phyloP scores from a whole-genome alignment of 2,888 invertebrate species.

The Aromia moschata region DNA sequence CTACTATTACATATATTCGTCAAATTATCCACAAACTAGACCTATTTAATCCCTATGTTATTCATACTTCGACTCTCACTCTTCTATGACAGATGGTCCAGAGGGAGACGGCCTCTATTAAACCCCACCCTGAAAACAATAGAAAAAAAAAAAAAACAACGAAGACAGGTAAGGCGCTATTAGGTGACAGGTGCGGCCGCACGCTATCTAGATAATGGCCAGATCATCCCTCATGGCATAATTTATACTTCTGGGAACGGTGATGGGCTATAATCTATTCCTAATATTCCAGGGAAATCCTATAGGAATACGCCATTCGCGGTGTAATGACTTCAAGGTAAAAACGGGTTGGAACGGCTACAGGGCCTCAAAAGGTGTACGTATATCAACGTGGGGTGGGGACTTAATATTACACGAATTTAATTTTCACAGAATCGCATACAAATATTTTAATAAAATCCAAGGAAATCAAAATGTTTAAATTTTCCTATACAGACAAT shows the following conservation, averaged over 20 bases:
- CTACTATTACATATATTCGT: not conserved
- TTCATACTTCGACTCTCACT: conserved; percentile 2
- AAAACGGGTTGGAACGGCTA: too few relatives aligned
- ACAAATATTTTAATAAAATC: too few relatives aligned
- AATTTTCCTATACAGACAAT: too few relatives aligned
- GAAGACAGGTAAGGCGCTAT: conserved; percentile 34
- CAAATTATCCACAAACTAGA: not conserved
- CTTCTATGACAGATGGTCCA: conserved; percentile 35
- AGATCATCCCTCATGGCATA: conserved; percentile 33
- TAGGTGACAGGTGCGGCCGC: conserved; percentile 42
- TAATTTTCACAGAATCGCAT: too few relatives aligned
- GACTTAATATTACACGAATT: too few relatives aligned
- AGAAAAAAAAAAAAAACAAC: conserved; percentile 36
- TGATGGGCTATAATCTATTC: conserved; percentile 23
- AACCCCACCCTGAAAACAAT: conserved; percentile 32
- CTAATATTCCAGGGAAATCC: conserved; percentile 9
- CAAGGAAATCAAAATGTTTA: too few relatives aligned
- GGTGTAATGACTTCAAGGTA: too few relatives aligned
- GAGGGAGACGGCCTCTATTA: conserved; percentile 25
- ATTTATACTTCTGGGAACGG: conserved; percentile 31
- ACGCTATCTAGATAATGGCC: conserved; percentile 34
- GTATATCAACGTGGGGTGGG: too few relatives aligned
- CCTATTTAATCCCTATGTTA: conserved; percentile 4
- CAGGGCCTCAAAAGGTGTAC: too few relatives aligned
- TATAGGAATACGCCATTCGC: conserved; percentile 4